Evolutionary conservation across 2,113 vertebrate species (phyloP).

Genomic region (Speoplatyrhinus poulsoni): DNA sequence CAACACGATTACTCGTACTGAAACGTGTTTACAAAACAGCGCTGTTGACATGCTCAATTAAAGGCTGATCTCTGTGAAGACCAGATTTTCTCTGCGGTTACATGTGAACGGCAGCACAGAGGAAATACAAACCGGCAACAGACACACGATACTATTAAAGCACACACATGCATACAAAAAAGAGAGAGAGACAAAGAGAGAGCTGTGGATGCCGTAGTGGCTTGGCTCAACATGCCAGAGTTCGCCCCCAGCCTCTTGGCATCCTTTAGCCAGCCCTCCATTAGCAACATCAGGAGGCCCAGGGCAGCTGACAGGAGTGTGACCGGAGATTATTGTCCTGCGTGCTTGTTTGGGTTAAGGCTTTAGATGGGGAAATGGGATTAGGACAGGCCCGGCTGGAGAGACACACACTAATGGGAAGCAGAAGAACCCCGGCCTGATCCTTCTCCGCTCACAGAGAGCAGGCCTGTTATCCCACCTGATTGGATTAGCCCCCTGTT

Average conservation of each 20-base stretch:
- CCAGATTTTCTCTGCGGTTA: conserved; percentile 43
- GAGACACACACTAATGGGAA: conserved; percentile 74
- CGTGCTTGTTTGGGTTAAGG: conserved; percentile 78
- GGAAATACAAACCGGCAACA: conserved; percentile 48
- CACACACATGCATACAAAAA: conserved; percentile 14
- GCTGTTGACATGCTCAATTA: conserved; percentile 35
- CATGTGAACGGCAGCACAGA: conserved; percentile 33
- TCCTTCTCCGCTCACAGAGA: conserved; percentile 70
- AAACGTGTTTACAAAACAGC: conserved; percentile 41
- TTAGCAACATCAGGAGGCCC: conserved; percentile 66
- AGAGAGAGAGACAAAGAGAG: conserved; percentile 48
- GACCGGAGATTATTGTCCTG: conserved; percentile 77
- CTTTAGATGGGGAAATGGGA: conserved; percentile 81
- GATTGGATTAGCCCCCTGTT: conserved; percentile 79
- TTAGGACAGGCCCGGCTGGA: conserved; percentile 75
- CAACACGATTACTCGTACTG: conserved; percentile 33
- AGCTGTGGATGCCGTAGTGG: conserved; percentile 45
- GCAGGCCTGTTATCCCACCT: conserved; percentile 75
- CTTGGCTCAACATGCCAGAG: conserved; percentile 44
- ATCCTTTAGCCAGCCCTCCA: conserved; percentile 55
- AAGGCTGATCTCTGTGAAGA: conserved; percentile 34
- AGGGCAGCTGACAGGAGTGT: conserved; percentile 68
- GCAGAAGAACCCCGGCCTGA: conserved; percentile 71
- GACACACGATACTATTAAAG: conserved; percentile 32
- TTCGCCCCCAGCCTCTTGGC: conserved; percentile 50